Conservation (phyloP, 1,140 invertebrate species). For the Campodea augens region DNA sequence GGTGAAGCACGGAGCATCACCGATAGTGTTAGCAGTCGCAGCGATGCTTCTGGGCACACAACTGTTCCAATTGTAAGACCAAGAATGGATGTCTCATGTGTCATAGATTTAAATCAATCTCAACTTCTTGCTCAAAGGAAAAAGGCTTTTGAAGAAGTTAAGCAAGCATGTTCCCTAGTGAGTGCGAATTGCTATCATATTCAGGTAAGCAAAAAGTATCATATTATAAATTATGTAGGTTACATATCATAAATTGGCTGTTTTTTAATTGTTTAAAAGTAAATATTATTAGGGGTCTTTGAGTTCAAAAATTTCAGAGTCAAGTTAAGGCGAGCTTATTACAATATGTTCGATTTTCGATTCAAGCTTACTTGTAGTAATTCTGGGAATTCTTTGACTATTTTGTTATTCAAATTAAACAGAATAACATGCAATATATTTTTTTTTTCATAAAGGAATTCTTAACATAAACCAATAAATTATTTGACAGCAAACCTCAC, state of each 20-base stretch:
- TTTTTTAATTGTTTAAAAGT: not conserved
- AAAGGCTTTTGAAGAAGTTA: constrained; percentile 64
- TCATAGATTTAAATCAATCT: constrained; percentile 58
- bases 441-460: too few relatives aligned
- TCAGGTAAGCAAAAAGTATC: constrained; percentile 48
- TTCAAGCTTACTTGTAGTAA: too few relatives aligned
- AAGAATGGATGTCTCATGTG: constrained; percentile 78
- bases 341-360: too few relatives aligned
- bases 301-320: too few relatives aligned
- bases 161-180: constrained; percentile 51
- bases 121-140: constrained; percentile 49
- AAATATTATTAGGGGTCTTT: not conserved
- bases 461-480: too few relatives aligned
- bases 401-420: too few relatives aligned
- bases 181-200: constrained; percentile 66
- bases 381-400: too few relatives aligned
- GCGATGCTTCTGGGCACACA: constrained; percentile 45
- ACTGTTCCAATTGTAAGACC: constrained; percentile 33
- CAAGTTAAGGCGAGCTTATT: too few relatives aligned
- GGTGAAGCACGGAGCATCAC: constrained; percentile 40
- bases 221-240: too few relatives aligned
- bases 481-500: too few relatives aligned
- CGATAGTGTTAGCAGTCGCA: constrained; percentile 48
- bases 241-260: too few relatives aligned
- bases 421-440: too few relatives aligned